Base-by-base conservation (phyloP, 2,888 invertebrate species). In the Geophilus truncorum region DNA sequence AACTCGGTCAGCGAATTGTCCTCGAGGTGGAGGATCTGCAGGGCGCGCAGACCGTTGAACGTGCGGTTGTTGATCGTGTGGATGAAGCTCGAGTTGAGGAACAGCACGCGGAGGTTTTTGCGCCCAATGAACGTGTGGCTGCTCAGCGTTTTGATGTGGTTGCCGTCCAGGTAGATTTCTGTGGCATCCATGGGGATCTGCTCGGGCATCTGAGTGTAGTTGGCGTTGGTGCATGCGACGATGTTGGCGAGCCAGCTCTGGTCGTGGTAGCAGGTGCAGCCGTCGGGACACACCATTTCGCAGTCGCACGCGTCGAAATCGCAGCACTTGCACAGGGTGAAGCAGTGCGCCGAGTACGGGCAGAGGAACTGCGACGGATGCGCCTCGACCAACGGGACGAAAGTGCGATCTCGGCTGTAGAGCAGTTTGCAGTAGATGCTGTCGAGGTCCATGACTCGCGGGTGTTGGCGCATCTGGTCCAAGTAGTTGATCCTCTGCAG, bases 301-400 rank as follows among this genome's bases (percentile, higher is more conserved):
- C 95, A 96, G 88, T 96, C 95, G 87, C 95, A 96, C 40, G 94
- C 94, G 85, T 94, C 94, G 86, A 94, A 96, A 87, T 95, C 94
- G 87, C 95, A 96, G 86, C 95, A 96, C 85, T 94, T 93, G 86
- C 95, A 96, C 83, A 93, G 88, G 5, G 94, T 93, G 86, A 94
- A 94, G 87, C 95, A 96, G 85, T 94, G 93, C 83, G 92, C 91
- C 82, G 93, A 92, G 86, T 95, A 95, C 86, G 92, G 92, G 88
- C 94, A 95, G 84, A 95, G 89, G 88, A 94, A 94, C 87, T 94
- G 93, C 85, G 93, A 92, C 57, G 93, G 91, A 12, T 92, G 92
- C 18, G 93, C 93, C 87, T 93, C 93, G 81, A 93, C 91, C 82
- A 94, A 88, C 51, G 93, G 92, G 77, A 94, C 92, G 86, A 92